Evolutionary conservation across 2,797 vertebrate genomes (phyloP).

Genomic region (Ctenopoma kingsleyae): DNA sequence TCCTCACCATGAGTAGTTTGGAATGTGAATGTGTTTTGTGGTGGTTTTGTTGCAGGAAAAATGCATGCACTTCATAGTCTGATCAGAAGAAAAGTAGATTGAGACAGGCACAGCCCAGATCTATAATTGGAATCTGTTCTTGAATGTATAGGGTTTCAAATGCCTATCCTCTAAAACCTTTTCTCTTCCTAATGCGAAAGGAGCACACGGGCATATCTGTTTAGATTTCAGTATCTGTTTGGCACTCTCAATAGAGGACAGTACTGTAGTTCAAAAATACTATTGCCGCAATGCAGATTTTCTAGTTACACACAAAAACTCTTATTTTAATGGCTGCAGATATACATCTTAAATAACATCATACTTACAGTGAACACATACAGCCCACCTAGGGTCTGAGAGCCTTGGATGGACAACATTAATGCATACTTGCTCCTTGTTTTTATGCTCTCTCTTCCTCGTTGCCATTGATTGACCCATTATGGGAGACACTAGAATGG

Average conservation of each 20-base stretch:
- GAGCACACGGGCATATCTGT: slow-evolving; percentile 61
- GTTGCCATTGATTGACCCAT: slow-evolving; percentile 69
- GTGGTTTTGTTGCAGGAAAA: slow-evolving; percentile 78
- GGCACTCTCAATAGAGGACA: slow-evolving; percentile 44
- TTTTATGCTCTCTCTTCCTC: slow-evolving; percentile 49
- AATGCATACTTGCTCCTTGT: slow-evolving; percentile 51
- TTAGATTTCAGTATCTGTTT: slow-evolving; percentile 62
- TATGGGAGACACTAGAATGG: slow-evolving; percentile 62
- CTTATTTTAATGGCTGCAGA: slow-evolving; percentile 25
- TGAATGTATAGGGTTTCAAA: slow-evolving; percentile 82
- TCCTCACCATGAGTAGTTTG: slow-evolving; percentile 48
- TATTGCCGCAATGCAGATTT: slow-evolving; percentile 54
- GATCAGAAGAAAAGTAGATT: slow-evolving; percentile 81
- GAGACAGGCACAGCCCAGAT: slow-evolving; percentile 85
- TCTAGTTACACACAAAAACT: slow-evolving; percentile 25
- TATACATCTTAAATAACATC: slow-evolving; percentile 32
- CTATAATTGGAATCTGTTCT: slow-evolving; percentile 90
- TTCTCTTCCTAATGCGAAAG: slow-evolving; percentile 75
- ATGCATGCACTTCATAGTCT: slow-evolving; percentile 72
- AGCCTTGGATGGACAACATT: slow-evolving; percentile 50
- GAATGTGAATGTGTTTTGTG: slow-evolving; percentile 72
- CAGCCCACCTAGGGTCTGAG: slow-evolving; percentile 5
- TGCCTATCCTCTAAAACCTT: slow-evolving; percentile 62
- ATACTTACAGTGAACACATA: slow-evolving; percentile 33
- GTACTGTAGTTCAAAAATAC: slow-evolving; percentile 50